Conservation (phyloP, 30 jellyfish, hydroid and myxozoan genomes). For the Chrysaora quinquecirrha region DNA sequence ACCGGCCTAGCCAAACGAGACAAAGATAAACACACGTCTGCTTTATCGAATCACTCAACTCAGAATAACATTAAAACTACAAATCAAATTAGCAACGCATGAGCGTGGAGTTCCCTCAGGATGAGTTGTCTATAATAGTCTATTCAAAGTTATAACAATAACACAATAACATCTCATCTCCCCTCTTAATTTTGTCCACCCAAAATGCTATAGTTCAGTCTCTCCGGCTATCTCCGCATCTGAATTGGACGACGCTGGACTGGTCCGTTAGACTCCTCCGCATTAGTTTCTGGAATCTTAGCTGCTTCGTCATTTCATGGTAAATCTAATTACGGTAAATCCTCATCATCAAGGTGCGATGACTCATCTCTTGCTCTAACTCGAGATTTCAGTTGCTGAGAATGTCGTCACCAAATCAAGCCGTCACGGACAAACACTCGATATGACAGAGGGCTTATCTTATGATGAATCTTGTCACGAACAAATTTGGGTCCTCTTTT, state of each 20-base stretch:
- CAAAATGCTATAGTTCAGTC: constrained; percentile 32
- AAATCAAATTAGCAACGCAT: too few species aligned
- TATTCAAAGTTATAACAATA: too few species aligned
- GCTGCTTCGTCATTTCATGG: constrained; percentile 21
- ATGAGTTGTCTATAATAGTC: too few species aligned
- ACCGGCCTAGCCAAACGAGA: too few species aligned
- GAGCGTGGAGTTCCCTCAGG: too few species aligned
- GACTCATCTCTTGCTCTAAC: constrained; percentile 36
- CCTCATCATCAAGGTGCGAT: constrained; percentile 8
- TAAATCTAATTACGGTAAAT: neutral
- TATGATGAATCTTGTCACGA: constrained; percentile 61
- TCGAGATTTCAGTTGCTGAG: constrained; percentile 49
- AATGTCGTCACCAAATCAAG: constrained; percentile 56
- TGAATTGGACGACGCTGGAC: constrained; percentile 25
- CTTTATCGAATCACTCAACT: too few species aligned
- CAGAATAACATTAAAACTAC: too few species aligned
- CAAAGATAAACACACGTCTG: too few species aligned
- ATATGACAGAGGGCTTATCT: constrained; percentile 63
- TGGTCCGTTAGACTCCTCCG: constrained; percentile 24
- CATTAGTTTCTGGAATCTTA: constrained; percentile 31
- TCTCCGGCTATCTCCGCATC: constrained; percentile 4
- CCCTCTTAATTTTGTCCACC: constrained; percentile 44
- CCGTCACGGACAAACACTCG: constrained; percentile 60
- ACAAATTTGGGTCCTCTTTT: constrained; percentile 62
- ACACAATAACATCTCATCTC: constrained; percentile 17